These are phyloP conservation scores for Lepus oiostolus DNA, from an alignment of 2,797 vertebrate species.

Conservation along the genomic window DNA sequence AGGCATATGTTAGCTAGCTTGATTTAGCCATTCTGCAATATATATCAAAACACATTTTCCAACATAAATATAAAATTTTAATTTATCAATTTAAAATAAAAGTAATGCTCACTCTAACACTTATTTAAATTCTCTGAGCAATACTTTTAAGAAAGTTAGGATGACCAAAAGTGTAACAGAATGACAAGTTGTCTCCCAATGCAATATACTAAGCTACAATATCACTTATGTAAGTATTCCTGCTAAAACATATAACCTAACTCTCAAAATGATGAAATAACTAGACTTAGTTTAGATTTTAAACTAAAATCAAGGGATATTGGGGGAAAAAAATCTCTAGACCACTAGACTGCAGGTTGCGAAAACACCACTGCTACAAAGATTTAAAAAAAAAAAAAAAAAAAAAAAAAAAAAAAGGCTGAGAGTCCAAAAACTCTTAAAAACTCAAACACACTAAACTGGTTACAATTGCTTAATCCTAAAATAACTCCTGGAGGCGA, in stretches of 20 bases:
- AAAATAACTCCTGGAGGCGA: not conserved
- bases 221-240: not conserved
- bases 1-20: not conserved
- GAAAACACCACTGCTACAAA: constrained; percentile 5
- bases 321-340: not conserved
- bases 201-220: not conserved
- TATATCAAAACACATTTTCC: not conserved
- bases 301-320: not conserved
- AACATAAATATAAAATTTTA: not conserved
- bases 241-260: not conserved
- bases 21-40: not conserved
- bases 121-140: not conserved
- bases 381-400: not conserved
- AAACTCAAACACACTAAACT: not conserved
- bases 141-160: not conserved
- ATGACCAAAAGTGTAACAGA: not conserved
- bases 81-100: not conserved
- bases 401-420: not conserved
- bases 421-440: constrained; percentile 24
- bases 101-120: not conserved
- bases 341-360: not conserved
- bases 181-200: not conserved
- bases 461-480: not conserved
- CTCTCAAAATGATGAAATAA: not conserved
- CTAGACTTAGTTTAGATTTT: not conserved